Base-by-base conservation (phyloP, 2,888 invertebrate genomes). In the Palloptera scutellata region DNA sequence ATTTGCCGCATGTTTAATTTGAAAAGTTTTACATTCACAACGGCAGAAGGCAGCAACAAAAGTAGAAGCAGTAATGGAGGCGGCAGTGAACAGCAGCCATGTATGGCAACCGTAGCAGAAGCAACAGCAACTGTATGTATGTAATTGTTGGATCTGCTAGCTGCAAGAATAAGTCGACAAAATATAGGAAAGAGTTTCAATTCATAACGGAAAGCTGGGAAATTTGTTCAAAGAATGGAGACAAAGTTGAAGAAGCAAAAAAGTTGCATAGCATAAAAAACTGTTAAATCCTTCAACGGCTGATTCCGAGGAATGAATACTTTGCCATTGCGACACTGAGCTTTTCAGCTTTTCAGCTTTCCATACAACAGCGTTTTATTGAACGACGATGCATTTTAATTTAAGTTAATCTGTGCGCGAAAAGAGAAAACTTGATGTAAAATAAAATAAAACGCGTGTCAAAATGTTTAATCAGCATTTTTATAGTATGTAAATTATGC, bases 1-100 rank as follows among this genome's bases (percentile, higher is more conserved):
- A 64, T 64, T 64, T 64, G 64, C 64, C 64, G 59, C 59, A 57
- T 52, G 59, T 64, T 64, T 64, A 64, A 64, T 64, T 64, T 64
- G 64, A 64, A 64, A 64, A 64, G 64, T 64, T 64, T 64, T 30
- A 53, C 59, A 64, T 64, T 51, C 59, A 51, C 17, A 53, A 42
- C 53, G 52, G 13, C n/a, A 13, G 10, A 15, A 10, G 43, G 51
- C 48, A 63, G 42, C 54, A 43, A 52, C 62, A 51, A 51, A 62
- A 53, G 55, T 45, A 61, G 48, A 51, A 66, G 30, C 30, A 30
- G 6, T 30, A 30, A 30, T 6, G 6, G 6, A 6, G 6, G 30
- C 30, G 6, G 30, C 30, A 30, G 6, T 30, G 30, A 30, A 30
- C n/a, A n/a, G n/a, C n/a, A n/a, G n/a, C n/a, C n/a, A n/a, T n/a